Base-by-base conservation (phyloP, 2,888 invertebrate genomes). In the Ophion ellenae region DNA sequence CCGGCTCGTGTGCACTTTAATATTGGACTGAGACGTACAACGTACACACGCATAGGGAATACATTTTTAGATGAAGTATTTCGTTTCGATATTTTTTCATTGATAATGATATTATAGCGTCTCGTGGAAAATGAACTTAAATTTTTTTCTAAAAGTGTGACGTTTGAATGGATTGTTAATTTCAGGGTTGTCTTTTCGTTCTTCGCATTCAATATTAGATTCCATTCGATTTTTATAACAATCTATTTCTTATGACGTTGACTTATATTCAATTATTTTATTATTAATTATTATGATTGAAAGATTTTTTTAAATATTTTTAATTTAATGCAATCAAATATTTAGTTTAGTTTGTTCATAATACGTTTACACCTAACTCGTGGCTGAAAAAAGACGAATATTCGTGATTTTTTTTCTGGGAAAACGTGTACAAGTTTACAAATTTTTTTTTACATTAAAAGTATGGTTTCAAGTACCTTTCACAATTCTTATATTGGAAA, bases 241-340 rank as follows among this genome's bases (percentile, higher is more conserved):
- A 94, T 96, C 96, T 83, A 96, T 97, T 96, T 97, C 97, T 91
- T 97, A 97, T 96, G 97, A 97, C 94, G 96, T 97, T 59, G 96
- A 96, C 20, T 95, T 97, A 92, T 93, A 95, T 92, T 95, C 97
- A 91, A 95, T 90, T 84, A 84, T 97, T 95, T 94, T 97, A 93
- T 92, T 96, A 92, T 95, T 94, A 95, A 95, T 95, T 92, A 75
- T 88, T 11, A 93, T 96, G 93, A 94, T 95, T 94, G 94, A 95
- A 70, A 93, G 94, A 79, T 96, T 95, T 94, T 45, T 47, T 47
- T 70, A 4, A 14, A n/a, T 53, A 53, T 70, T 53, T 53, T 28
- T 70, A 70, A 17, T 47, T 53, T 20, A 9, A 45, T 11, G 40
- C 40, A 36, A 36, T n/a, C 95, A 95, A 95, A 94, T 96, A 92